These are phyloP conservation scores for Thaumetopoea pityocampa DNA, from an alignment of 1,140 invertebrate species.

Conservation along the genomic window DNA sequence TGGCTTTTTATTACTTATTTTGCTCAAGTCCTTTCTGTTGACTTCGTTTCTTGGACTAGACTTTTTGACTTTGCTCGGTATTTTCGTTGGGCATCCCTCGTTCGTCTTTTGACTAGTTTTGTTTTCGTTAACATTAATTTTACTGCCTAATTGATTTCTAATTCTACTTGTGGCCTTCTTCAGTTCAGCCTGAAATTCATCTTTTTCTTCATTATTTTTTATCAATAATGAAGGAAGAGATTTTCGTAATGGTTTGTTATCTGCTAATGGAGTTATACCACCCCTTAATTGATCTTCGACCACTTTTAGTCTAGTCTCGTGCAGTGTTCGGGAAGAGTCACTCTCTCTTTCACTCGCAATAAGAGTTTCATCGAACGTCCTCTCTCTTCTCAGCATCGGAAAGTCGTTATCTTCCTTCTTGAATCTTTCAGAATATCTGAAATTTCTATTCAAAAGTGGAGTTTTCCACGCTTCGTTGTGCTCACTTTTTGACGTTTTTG, in stretches of 20 bases:
- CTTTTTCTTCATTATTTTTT: conserved; percentile 78
- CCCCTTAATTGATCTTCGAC: conserved; percentile 57
- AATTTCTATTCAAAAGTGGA: conserved; percentile 63
- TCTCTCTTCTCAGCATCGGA: conserved; percentile 65
- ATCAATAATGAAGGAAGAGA: conserved; percentile 74
- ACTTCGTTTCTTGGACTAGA: conserved; percentile 56
- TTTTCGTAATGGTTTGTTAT: conserved; percentile 63
- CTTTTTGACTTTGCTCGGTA: conserved; percentile 61
- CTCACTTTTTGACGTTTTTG: conserved; percentile 61
- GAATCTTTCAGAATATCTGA: conserved; percentile 72
- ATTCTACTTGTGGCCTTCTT: conserved; percentile 80
- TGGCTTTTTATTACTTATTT: conserved; percentile 48
- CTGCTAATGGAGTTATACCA: conserved; percentile 40
- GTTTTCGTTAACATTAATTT: conserved; percentile 61
- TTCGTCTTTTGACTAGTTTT: conserved; percentile 69
- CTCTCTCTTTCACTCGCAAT: conserved; percentile 46
- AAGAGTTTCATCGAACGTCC: conserved; percentile 69
- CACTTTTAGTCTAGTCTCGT: conserved; percentile 58
- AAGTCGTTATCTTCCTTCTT: conserved; percentile 54
- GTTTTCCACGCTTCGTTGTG: conserved; percentile 65
- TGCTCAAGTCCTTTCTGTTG: conserved; percentile 44
- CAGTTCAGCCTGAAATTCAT: conserved; percentile 82
- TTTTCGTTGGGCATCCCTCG: conserved; percentile 65
- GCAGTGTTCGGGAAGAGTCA: conserved; percentile 46
- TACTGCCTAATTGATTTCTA: conserved; percentile 71